Percentiles rank a stretch among this genome's conserved stretches.
Evolutionary conservation across 2,113 vertebrate species (phyloP).

Genomic region (Morone chrysops): DNA sequence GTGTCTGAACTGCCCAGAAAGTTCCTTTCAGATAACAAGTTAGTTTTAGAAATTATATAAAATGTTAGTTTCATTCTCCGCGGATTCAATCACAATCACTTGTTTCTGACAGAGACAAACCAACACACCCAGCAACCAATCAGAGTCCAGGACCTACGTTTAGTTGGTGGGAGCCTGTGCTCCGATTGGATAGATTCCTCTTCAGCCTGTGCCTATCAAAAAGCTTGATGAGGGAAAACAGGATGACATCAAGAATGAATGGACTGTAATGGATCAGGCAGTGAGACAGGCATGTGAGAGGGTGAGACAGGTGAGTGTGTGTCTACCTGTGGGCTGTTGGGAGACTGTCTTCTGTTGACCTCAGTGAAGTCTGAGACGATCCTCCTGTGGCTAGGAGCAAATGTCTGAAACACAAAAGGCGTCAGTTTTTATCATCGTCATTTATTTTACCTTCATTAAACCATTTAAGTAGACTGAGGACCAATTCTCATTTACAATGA

Average conservation of each 20-base stretch:
- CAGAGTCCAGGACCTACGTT: constrained; percentile 71
- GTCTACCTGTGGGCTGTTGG: constrained; percentile 48
- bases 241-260: constrained; percentile 9
- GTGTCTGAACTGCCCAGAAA: constrained; percentile 6
- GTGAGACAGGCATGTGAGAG: neutral
- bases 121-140: constrained; percentile 29
- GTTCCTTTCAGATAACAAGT: neutral
- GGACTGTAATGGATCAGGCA: neutral
- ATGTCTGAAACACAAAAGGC: constrained; percentile 59
- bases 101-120: neutral
- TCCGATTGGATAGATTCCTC: constrained; percentile 79
- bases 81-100: neutral
- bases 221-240: constrained; percentile 65
- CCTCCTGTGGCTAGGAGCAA: constrained; percentile 69
- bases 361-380: constrained; percentile 72
- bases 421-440: neutral
- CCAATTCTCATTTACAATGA: too few species aligned
- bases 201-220: constrained; percentile 59
- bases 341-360: constrained; percentile 43
- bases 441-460: too few species aligned
- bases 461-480: too few species aligned
- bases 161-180: constrained; percentile 55
- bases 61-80: neutral
- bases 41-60: neutral
- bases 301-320: neutral